Evolutionary conservation across 2,797 vertebrate genomes (phyloP).

Genomic region (Paratrypauchen microcephalus): DNA sequence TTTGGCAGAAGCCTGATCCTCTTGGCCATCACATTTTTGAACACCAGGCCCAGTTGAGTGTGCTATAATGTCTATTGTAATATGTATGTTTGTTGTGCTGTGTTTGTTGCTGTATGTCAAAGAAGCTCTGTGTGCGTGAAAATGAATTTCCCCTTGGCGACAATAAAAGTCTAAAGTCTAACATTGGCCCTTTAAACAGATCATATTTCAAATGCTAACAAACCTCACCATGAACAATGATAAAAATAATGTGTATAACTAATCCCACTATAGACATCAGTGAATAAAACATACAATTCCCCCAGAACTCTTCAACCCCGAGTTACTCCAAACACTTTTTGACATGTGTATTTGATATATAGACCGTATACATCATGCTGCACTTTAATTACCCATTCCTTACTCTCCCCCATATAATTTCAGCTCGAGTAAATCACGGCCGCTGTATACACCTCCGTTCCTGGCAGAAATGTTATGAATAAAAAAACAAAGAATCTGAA

Average conservation of each 20-base stretch:
- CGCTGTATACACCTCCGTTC: constrained; percentile 25
- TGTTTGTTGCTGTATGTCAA: no score
- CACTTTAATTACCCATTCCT: constrained; percentile 8
- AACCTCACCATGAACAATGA: neutral
- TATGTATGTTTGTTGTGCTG: no score
- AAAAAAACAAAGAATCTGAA: constrained; percentile 59
- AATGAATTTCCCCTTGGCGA: no score
- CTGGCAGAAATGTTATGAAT: constrained; percentile 58
- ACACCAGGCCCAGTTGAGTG: no score
- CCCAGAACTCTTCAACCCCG: neutral
- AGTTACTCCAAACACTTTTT: neutral
- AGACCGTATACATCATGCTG: neutral
- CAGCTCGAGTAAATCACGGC: constrained; percentile 45
- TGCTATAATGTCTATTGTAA: no score
- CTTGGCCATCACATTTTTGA: no score
- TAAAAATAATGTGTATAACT: neutral
- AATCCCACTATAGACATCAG: neutral
- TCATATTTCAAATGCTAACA: neutral
- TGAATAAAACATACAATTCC: neutral
- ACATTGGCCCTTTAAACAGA: neutral
- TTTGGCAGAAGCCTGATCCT: no score
- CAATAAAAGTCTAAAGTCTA: no score
- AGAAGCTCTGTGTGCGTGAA: no score
- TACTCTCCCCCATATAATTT: constrained; percentile 33
- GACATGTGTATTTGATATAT: neutral